Evolutionary conservation across 2,888 invertebrate species (phyloP).

Genomic region (Drosophila percnosoma): DNA sequence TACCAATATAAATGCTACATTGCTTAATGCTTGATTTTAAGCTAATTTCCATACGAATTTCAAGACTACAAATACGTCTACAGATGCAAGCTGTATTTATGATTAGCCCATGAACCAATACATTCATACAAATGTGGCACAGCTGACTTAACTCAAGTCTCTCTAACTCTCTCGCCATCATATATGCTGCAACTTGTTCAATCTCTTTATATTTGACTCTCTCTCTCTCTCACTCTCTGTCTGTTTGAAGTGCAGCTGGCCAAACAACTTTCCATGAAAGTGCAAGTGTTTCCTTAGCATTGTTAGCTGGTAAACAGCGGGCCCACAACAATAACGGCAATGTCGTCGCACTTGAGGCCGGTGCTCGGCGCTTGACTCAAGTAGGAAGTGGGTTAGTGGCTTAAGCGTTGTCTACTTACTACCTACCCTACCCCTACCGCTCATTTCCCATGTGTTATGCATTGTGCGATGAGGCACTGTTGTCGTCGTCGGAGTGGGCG

Average conservation of each 20-base stretch:
- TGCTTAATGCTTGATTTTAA: slow-evolving; percentile 28
- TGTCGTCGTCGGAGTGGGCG: slow-evolving; percentile 31
- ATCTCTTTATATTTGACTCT: slow-evolving; percentile 1
- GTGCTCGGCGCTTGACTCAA: slow-evolving; percentile 30
- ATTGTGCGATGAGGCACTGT: slow-evolving; percentile 22
- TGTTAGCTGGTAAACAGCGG: slow-evolving; percentile 39
- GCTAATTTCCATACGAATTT: slow-evolving; percentile 55
- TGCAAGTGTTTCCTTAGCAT: slow-evolving; percentile 79
- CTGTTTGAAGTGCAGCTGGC: slow-evolving; percentile 45
- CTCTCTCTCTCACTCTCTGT: slow-evolving; percentile 1
- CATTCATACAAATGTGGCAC: slow-evolving; percentile 22
- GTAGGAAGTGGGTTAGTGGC: slow-evolving; percentile 77
- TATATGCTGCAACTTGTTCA: neutral
- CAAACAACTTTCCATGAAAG: slow-evolving; percentile 77
- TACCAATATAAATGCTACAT: slow-evolving; percentile 42
- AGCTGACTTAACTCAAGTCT: slow-evolving; percentile 25
- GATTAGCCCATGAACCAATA: slow-evolving; percentile 18
- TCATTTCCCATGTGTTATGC: slow-evolving; percentile 14
- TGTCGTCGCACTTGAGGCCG: slow-evolving; percentile 54
- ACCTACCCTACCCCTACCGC: neutral
- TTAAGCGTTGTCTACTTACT: slow-evolving; percentile 20
- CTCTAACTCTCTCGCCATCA: neutral
- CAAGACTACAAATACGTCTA: neutral
- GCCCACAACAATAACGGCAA: slow-evolving; percentile 41
- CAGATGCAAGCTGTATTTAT: slow-evolving; percentile 12